Evolutionary conservation across 1,140 invertebrate genomes (phyloP), one percentile per base, ranked within the genome.

Genomic region (Neodiprion lecontei): DNA sequence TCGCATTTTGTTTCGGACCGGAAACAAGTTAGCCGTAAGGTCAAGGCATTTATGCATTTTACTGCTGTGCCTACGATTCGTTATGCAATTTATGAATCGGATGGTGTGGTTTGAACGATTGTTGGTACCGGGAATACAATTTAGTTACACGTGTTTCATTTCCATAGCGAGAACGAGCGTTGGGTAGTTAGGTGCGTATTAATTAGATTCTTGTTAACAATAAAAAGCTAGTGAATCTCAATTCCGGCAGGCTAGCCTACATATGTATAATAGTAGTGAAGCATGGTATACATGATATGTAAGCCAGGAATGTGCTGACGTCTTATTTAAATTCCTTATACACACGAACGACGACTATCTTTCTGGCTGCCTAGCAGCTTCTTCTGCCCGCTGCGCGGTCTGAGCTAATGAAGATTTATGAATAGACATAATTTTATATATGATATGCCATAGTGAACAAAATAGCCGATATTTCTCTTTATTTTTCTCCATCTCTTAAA

Each of bases 401-500:
- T 61, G 53, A 61, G 53, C 53, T 61, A 61, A 61, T 61, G 53
- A 61, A 61, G 53, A 61, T 61, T 61, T 61, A 61, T 61, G 53
- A 61, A 61, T 61, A 61, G 53, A 17, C 53, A 17, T 61, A 61
- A 61, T 61, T 14, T 40, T 40, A 40, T 40, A 40, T 40, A 40
- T 40, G 28, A 40, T 40, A 40, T 40, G 28, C 28, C 28, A 40
- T 40, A 40, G 28, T 40, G 28, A 40, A 40, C 28, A 40, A 40
- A 40, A 40, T 40, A 40, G 28, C 5, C 28, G 28, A 40, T 40
- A 40, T 40, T 40, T 40, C 28, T 3, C 28, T 40, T 40, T 40
- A 40, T 40, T 40, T 40, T 40, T 40, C 28, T 40, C 28, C 28
- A 40, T 40, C 28, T 40, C 5, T 40, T 5, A 40, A 40, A 40